Conservation (phyloP, 1,140 invertebrate species). For the Musca domestica region DNA sequence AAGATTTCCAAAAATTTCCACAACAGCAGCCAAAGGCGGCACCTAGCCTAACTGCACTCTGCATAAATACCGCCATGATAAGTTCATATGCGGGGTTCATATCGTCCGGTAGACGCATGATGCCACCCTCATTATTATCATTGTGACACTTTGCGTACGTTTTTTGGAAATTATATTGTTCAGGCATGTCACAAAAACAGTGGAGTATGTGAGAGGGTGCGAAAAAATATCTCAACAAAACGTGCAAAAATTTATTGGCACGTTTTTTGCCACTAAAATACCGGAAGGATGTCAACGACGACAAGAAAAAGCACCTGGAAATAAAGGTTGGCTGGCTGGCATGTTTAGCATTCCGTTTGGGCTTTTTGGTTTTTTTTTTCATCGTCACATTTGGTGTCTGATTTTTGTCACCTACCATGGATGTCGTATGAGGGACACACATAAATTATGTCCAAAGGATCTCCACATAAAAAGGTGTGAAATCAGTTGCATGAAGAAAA, state of each 20-base stretch:
- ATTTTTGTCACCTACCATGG: constrained; percentile 47
- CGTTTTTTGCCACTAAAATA: constrained; percentile 23
- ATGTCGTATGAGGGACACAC: constrained; percentile 34
- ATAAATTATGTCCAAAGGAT: constrained; percentile 38
- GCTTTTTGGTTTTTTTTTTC: constrained; percentile 24
- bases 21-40: background rate
- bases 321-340: background rate
- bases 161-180: constrained; percentile 23
- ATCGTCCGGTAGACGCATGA: background rate
- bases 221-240: constrained; percentile 30
- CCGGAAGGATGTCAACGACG: constrained; percentile 20
- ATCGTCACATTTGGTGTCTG: constrained; percentile 29
- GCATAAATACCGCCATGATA: no score
- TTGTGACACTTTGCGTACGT: constrained; percentile 31
- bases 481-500: background rate
- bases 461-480: background rate
- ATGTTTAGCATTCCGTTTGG: background rate
- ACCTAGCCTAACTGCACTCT: background rate
- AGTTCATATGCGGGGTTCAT: no score
- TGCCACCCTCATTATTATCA: constrained; percentile 30
- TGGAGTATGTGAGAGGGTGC: background rate
- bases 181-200: background rate
- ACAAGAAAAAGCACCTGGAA: background rate
- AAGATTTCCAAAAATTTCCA: background rate
- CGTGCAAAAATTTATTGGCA: constrained; percentile 51